Evolutionary conservation across 2,797 vertebrate species (phyloP), one percentile per base, ranked within the genome.

Genomic region (Neostethus bicornis): DNA sequence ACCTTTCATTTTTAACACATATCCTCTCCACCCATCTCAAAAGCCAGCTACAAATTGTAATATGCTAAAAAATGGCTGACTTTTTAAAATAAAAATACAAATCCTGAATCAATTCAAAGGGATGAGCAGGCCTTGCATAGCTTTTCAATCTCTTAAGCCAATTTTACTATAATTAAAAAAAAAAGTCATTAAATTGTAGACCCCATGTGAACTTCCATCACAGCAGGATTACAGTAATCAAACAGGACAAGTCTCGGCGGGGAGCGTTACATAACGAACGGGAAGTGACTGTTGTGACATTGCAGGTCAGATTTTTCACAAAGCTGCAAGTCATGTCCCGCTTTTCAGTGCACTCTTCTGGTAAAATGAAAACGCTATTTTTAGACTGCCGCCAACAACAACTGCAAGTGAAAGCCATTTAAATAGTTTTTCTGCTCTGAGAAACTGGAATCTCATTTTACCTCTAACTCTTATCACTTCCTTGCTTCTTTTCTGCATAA

Each of bases 311-410:
- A 55, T 54, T 65, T 71, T 73, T 60, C 51, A 62, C 51, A 48
- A 51, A 63, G 58, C 39, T 55, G 42, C 26, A 46, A 47, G 61
- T 77, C 66, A 62, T 17, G 7, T 60, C 53, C 67, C 17, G 26
- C 42, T 52, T 17, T 50, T 66, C 47, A 23, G 11, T 2, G 39
- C 24, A 39, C 47, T 21, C 45, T 9, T 70, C 44, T 51, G 51
- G 24, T 59, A 63, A 57, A 73, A 70, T 5, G 16, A 46, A 28
- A 35, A 24, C 14, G 46, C 51, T 81, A 75, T 83, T 85, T 76
- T 70, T 75, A 64, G 61, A 58, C 0, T 0, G 19, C 31, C 23
- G 63, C 57, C 59, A 77, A 66, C 78, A 64, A 26, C 51, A 75
- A 68, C 68, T 80, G 59, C 49, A 67, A 59, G 69, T 52, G 38